These are phyloP conservation scores for Slavum lentiscoides DNA, from an alignment of 2,888 invertebrate species.

Conservation along the genomic window DNA sequence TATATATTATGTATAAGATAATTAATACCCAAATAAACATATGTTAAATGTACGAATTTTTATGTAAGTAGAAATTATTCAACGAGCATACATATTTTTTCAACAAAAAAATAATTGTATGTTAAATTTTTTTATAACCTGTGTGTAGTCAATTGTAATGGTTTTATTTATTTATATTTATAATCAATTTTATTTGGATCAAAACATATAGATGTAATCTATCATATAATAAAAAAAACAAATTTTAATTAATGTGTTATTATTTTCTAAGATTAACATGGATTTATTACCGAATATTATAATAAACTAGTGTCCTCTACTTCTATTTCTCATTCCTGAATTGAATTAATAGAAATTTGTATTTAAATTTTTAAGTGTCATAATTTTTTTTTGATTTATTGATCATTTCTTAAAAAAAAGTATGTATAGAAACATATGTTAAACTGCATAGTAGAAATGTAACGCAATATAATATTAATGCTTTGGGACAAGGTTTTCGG, in stretches of 20 bases:
- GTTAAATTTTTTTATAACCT: slow-evolving; percentile 33
- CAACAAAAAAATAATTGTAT: slow-evolving; percentile 21
- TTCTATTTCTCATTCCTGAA: no score
- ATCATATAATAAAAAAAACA: slow-evolving; percentile 32
- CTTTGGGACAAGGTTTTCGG: no score
- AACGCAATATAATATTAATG: no score
- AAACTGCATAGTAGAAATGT: no score
- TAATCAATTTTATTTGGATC: slow-evolving; percentile 42
- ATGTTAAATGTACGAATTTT: slow-evolving; percentile 31
- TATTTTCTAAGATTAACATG: not conserved
- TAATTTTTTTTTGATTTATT: no score
- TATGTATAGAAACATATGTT: no score
- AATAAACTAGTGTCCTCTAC: no score
- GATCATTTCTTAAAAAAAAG: no score
- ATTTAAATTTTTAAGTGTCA: no score
- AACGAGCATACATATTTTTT: slow-evolving; percentile 30
- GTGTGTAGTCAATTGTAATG: slow-evolving; percentile 45
- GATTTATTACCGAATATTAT: not conserved
- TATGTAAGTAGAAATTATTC: slow-evolving; percentile 38
- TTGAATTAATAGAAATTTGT: not conserved
- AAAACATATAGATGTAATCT: slow-evolving; percentile 30
- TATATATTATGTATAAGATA: slow-evolving; percentile 17
- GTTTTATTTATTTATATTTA: slow-evolving; percentile 5
- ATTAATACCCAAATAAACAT: not conserved
- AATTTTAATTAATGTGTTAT: slow-evolving; percentile 8